phyloP scores from a whole-genome alignment of 1,140 invertebrate species.

The Atta cephalotes region DNA sequence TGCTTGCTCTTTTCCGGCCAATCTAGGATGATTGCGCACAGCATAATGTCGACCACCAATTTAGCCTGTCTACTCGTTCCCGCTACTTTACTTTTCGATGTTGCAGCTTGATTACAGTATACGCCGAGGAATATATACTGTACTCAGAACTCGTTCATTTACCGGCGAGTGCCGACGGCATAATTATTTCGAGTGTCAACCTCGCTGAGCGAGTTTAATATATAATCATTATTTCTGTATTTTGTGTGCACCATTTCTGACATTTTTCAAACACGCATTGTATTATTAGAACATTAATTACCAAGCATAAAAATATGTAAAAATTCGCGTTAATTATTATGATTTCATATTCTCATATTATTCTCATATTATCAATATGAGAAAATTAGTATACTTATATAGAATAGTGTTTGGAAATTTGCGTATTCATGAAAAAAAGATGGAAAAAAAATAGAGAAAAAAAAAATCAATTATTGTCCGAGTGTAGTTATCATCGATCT shows the following conservation, averaged over 20 bases:
- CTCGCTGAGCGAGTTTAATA: constrained; percentile 47
- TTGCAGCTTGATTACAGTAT: constrained; percentile 62
- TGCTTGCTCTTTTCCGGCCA: constrained; percentile 70
- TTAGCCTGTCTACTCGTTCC: constrained; percentile 19
- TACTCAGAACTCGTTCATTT: constrained; percentile 43
- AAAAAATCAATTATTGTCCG: constrained; percentile 31
- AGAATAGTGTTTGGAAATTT: neutral
- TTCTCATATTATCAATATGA: neutral
- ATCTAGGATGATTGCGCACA: constrained; percentile 70
- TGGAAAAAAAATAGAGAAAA: neutral
- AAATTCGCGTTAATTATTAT: neutral
- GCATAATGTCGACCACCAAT: constrained; percentile 39
- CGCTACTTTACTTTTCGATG: constrained; percentile 36
- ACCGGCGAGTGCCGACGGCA: constrained; percentile 45
- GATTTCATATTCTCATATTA: no score
- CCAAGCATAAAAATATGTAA: neutral
- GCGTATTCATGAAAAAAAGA: neutral
- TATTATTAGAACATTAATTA: constrained; percentile 25
- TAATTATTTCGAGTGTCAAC: constrained; percentile 57
- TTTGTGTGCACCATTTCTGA: neutral
- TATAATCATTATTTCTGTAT: constrained; percentile 28
- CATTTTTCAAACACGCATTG: constrained; percentile 12
- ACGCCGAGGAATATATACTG: constrained; percentile 34
- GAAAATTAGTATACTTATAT: neutral
- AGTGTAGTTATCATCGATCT: constrained; percentile 16